Base-by-base conservation (phyloP, 2,888 invertebrate genomes). In the Raillietiella orientalis region DNA sequence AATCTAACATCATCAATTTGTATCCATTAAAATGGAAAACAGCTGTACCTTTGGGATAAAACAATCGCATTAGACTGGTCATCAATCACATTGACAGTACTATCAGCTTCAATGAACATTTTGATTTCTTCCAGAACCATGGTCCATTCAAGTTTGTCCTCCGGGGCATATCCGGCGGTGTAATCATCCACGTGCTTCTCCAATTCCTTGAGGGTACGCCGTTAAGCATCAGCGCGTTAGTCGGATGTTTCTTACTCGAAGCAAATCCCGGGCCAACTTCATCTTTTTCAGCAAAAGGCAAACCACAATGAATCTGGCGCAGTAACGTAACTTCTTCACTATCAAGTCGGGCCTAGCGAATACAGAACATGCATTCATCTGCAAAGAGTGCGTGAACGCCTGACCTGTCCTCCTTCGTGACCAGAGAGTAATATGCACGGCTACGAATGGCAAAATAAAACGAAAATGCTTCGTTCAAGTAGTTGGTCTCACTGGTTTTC, bases 371-470 rank as follows among this genome's bases (percentile, higher is more conserved):
- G 11, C 6, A 22, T 5, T 22, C 22, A 22, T 6, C 11, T 9
- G 5, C 6, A 6, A 11, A 12, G 8, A n/a, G 8, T n/a, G n/a
- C 6, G 6, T n/a, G 19, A 19, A 19, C 19, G n/a, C 19, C n/a
- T 19, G 43, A 61, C 59, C 75, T 66, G 46, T 82, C 79, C 49
- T 84, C 84, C 45, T 79, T 77, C 34, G 66, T 66, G 2, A 82
- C 82, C 40, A 77, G 62, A 27, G 79, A 79, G 47, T 87, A 90
- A 46, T 90, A 90, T 12, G 74, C 74, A 38, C 90, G 56, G 32
- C 75, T 74, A 36, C 84, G 55, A 38, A 90, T 90, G 10, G 90
- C 87, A 25, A 74, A 69, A 56, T 90, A 90, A 51, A 90, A 90
- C 29, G 82, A 74, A 49, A 69, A 84, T 25, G 90, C 82, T 53